Conservation (phyloP, 2,888 invertebrate genomes). For the Pollenia labialis region DNA sequence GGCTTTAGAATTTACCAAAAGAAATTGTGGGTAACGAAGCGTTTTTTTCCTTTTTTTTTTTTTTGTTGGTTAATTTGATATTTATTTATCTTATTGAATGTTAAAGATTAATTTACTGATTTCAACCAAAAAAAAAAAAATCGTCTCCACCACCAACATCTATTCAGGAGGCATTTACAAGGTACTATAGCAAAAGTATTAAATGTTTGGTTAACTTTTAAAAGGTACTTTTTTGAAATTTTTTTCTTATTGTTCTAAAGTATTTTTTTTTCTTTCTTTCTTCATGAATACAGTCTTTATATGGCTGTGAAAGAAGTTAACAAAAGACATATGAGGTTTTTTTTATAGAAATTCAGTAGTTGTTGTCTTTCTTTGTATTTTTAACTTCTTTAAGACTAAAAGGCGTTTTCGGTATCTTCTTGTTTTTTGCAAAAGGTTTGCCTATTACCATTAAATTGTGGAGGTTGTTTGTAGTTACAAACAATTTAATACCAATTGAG, state of each 20-base stretch:
- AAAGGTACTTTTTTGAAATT: constrained; percentile 37
- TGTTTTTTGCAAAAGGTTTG: constrained; percentile 39
- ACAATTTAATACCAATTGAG: constrained; percentile 74
- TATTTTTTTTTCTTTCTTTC: constrained; percentile 10
- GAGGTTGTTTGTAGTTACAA: constrained; percentile 74
- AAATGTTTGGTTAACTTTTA: constrained; percentile 63
- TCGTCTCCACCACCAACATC: neutral
- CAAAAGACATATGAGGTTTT: constrained; percentile 37
- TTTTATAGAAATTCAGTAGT: constrained; percentile 47
- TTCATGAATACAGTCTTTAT: constrained; percentile 9
- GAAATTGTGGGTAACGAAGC: constrained; percentile 24
- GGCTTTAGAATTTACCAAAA: constrained; percentile 56
- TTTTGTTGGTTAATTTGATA: constrained; percentile 56
- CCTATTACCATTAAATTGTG: constrained; percentile 70
- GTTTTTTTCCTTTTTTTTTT: constrained; percentile 1
- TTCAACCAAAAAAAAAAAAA: constrained; percentile 34
- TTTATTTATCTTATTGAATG: constrained; percentile 69
- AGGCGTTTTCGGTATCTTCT: constrained; percentile 45
- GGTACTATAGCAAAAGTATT: constrained; percentile 30
- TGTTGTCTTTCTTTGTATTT: constrained; percentile 28
- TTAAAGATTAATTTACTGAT: constrained; percentile 72
- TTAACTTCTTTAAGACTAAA: constrained; percentile 34
- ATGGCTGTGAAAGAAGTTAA: constrained; percentile 7
- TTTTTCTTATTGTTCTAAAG: constrained; percentile 34
- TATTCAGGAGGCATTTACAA: constrained; percentile 14